Evolutionary conservation across 37 sponge, comb jelly and placozoan genomes (phyloP).

Genomic region (Aphrocallistes beatrix): DNA sequence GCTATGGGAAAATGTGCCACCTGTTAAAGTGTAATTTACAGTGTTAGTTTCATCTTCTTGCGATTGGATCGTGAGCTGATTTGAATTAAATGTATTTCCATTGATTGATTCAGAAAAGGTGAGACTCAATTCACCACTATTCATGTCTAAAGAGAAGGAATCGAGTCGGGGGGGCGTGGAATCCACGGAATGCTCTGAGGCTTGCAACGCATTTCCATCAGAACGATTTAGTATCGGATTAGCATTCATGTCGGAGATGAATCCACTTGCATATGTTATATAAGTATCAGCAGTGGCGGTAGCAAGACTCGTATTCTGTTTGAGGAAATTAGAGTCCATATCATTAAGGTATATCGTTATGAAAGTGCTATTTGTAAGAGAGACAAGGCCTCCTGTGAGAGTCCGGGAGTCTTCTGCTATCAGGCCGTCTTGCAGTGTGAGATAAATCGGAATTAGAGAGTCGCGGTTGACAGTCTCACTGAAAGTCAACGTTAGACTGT

Average conservation of each 20-base stretch:
- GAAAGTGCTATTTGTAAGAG: constrained; percentile 40
- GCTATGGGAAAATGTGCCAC: constrained; percentile 18
- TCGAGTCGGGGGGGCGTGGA: constrained; percentile 36
- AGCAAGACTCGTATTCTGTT: constrained; percentile 62
- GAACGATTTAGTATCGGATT: constrained; percentile 39
- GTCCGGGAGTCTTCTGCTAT: constrained; percentile 35
- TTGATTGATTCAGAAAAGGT: constrained; percentile 69
- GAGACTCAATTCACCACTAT: constrained; percentile 45
- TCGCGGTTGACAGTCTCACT: constrained; percentile 74
- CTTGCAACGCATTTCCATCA: constrained; percentile 36
- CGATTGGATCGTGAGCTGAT: constrained; percentile 38
- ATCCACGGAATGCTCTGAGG: constrained; percentile 26
- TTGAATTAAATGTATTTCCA: constrained; percentile 32
- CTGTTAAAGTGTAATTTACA: constrained; percentile 37
- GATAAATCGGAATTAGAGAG: constrained; percentile 25
- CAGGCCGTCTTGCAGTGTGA: constrained; percentile 36
- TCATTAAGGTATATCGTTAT: constrained; percentile 61
- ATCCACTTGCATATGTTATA: constrained; percentile 41
- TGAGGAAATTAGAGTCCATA: constrained; percentile 57
- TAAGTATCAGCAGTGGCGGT: constrained; percentile 43
- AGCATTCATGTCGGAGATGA: constrained; percentile 65
- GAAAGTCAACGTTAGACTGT: constrained; percentile 60
- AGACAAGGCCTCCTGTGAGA: constrained; percentile 52
- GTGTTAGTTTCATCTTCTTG: constrained; percentile 17
- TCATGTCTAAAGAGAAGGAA: constrained; percentile 44